These are phyloP conservation scores for Nothobranchius furzeri DNA, from an alignment of 2,113 vertebrate species.

Conservation along the genomic window DNA sequence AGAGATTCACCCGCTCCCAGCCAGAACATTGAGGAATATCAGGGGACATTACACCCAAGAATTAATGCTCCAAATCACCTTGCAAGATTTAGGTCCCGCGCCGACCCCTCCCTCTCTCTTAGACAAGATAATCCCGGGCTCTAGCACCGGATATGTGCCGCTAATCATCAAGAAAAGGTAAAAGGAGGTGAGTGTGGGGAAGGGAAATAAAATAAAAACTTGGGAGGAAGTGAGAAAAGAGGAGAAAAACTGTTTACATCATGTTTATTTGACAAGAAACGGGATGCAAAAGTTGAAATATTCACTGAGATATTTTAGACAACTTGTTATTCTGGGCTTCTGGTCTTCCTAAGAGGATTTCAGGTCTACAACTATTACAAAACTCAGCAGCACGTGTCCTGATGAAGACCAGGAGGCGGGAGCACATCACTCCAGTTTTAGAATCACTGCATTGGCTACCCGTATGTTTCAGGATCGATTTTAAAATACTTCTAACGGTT, in stretches of 20 bases:
- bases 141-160: constrained; percentile 74
- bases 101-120: constrained; percentile 55
- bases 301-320: no score
- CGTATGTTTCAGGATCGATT: no score
- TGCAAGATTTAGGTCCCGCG: constrained; percentile 71
- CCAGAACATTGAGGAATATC: constrained; percentile 78
- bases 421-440: no score
- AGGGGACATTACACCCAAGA: constrained; percentile 82
- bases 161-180: constrained; percentile 76
- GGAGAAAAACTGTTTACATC: constrained; percentile 23
- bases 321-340: no score
- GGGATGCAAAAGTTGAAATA: no score
- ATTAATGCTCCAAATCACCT: constrained; percentile 81
- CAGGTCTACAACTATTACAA: no score
- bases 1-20: constrained; percentile 66
- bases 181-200: constrained; percentile 5
- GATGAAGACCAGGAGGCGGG: no score
- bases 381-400: no score
- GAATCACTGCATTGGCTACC: no score
- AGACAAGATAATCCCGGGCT: constrained; percentile 80
- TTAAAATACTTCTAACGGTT: no score
- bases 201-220: constrained; percentile 30
- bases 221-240: constrained; percentile 28
- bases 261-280: constrained; percentile 15
- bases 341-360: no score